Percentiles rank a stretch among this genome's conserved stretches.
These are phyloP conservation scores for Stenoptilia bipunctidactyla DNA, from an alignment of 2,888 invertebrate genomes.

Conservation along the genomic window DNA sequence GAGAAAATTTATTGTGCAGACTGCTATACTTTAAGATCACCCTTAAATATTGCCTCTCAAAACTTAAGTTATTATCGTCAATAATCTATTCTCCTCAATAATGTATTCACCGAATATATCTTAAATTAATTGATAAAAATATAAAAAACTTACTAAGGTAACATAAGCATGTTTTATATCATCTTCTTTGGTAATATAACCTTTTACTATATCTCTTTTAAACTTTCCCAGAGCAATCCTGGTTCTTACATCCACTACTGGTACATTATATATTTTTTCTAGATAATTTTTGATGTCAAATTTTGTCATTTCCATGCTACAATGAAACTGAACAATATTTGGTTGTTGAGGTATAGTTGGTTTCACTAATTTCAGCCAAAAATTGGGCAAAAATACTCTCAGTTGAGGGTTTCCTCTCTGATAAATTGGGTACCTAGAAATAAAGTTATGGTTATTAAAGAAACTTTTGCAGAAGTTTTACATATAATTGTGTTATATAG, in stretches of 20 bases:
- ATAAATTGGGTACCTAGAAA: slow-evolving; percentile 88
- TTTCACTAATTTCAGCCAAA: slow-evolving; percentile 94
- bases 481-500: no score
- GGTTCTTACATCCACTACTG: slow-evolving; percentile 82
- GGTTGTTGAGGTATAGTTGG: slow-evolving; percentile 76
- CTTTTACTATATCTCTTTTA: slow-evolving; percentile 68
- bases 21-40: no score
- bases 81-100: no score
- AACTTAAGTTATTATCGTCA: no score
- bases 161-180: slow-evolving; percentile 87
- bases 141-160: slow-evolving; percentile 72
- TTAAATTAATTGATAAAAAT: no score
- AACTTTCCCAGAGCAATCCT: slow-evolving; percentile 79
- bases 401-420: slow-evolving; percentile 95
- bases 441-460: no score
- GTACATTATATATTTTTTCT: slow-evolving; percentile 93
- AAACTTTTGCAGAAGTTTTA: no score
- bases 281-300: slow-evolving; percentile 92
- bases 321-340: slow-evolving; percentile 89
- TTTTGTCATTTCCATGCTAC: slow-evolving; percentile 95
- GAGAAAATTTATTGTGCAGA: no score
- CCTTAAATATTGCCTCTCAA: no score
- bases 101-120: no score
- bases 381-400: slow-evolving; percentile 93
- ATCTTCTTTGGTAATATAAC: slow-evolving; percentile 83